phyloP scores from a whole-genome alignment of 2,113 vertebrate species.

The Gobiocypris rarus region DNA sequence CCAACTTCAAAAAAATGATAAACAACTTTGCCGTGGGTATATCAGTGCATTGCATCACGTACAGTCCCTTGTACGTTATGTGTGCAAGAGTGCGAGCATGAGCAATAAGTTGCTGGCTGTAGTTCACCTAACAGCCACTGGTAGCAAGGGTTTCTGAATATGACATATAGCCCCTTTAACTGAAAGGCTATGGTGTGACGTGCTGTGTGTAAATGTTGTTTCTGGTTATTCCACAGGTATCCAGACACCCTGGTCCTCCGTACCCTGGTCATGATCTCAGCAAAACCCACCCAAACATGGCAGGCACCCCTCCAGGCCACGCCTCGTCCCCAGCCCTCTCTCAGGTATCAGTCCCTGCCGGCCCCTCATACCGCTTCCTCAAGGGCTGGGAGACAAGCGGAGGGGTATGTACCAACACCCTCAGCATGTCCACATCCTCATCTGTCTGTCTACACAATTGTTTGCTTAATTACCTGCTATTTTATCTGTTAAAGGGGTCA shows the following conservation, averaged over 20 bases:
- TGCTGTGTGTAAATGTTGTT: background rate
- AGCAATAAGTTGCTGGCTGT: too few relatives aligned
- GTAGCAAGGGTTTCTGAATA: too few relatives aligned
- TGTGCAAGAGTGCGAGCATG: too few relatives aligned
- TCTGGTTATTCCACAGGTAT: constrained; percentile 75
- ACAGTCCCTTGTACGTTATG: too few relatives aligned
- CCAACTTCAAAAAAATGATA: too few relatives aligned
- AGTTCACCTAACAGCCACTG: too few relatives aligned
- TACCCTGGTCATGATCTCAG: constrained; percentile 92
- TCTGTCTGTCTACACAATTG: background rate
- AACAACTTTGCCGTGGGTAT: too few relatives aligned
- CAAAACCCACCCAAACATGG: constrained; percentile 93
- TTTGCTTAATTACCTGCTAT: background rate
- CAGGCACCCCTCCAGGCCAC: constrained; percentile 87
- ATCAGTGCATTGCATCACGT: too few relatives aligned
- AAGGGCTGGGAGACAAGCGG: constrained; percentile 78
- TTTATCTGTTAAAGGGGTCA: background rate
- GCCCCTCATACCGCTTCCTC: constrained; percentile 74
- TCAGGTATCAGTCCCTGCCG: constrained; percentile 86
- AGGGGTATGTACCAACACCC: constrained; percentile 70
- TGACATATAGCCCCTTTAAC: too few relatives aligned
- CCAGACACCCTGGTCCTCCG: constrained; percentile 87
- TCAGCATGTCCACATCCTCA: background rate
- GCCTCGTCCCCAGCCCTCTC: constrained; percentile 90
- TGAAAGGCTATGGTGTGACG: background rate